Base-by-base conservation (phyloP, 1,140 invertebrate species). In the Drosophila melanogaster region DNA sequence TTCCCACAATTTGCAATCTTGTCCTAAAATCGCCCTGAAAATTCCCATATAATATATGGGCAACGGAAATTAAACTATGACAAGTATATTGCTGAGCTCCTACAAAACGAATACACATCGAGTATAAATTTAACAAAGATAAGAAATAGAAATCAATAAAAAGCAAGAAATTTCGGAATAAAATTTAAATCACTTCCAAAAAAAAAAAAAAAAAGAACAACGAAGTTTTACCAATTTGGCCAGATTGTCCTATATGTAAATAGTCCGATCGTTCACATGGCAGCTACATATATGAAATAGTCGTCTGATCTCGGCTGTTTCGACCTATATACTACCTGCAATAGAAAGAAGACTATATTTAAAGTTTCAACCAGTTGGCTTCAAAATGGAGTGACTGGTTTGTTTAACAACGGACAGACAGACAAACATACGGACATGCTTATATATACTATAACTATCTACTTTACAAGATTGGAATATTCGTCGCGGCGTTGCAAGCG, bases 281-380 rank as follows among this genome's bases (percentile, higher is more conserved):
- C 47, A 49, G 24, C 47, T 49, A 49, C 30, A 30, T 49, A 49
- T 49, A 30, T 49, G 24, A 30, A 15, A 49, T 24, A 49, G 47
- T 49, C 47, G 47, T 49, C 47, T n/a, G 47, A 33, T 49, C n/a
- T 5, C 24, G 24, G 47, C 26, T 26, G 7, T 49, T 30, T n/a
- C 24, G 47, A 49, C 47, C 10, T 30, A 49, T 5, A 49, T 49
- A 33, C 47, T 49, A 49, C 47, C 47, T 49, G 47, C 47, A 49
- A 49, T 49, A 49, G 47, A 49, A 49, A 49, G 47, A 49, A 49
- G 47, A 49, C 47, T 49, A 49, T 49, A 11, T 24, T 49, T 49
- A 49, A 49, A 49, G 47, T 49, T 49, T 30, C 47, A 49, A 30
- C 24, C 47, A 15, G 26, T 4, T 30, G 24, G 24, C 47, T 26